phyloP scores from a whole-genome alignment of 2,113 vertebrate species.

The Chaetodon trifascialis region DNA sequence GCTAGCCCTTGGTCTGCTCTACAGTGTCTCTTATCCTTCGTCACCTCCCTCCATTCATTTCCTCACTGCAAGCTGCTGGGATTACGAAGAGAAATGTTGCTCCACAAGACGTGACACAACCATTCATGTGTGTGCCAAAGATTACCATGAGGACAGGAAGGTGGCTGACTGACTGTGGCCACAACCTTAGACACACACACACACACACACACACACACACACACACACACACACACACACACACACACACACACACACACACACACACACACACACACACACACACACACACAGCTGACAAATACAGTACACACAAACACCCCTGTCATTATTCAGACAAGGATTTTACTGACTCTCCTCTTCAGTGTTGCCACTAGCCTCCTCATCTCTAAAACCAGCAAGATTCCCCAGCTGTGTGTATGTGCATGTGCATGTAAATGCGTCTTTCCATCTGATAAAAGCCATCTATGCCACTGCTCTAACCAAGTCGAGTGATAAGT shows the following conservation, averaged over 20 bases:
- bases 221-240: neutral
- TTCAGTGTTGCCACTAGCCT: neutral
- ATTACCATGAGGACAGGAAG: constrained; percentile 44
- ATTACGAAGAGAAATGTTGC: constrained; percentile 68
- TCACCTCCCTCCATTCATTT: constrained; percentile 67
- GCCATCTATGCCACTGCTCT: neutral
- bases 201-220: neutral
- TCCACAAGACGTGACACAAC: constrained; percentile 53
- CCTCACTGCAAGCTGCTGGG: constrained; percentile 54
- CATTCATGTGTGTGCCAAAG: constrained; percentile 30
- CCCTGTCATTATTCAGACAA: constrained; percentile 3
- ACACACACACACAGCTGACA: neutral
- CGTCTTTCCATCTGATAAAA: constrained; percentile 14
- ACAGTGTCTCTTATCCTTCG: constrained; percentile 50
- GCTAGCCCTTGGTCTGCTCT: constrained; percentile 49
- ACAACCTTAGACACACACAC: neutral
- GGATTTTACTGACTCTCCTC: neutral
- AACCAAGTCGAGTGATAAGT: neutral
- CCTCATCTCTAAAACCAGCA: constrained; percentile 3
- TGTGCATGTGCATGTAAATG: neutral
- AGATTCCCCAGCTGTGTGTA: neutral
- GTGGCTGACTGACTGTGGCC: constrained; percentile 20
- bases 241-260: neutral
- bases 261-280: neutral
- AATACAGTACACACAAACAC: neutral